Conservation (phyloP, 1,140 invertebrate genomes). For the Pararge aegeria region DNA sequence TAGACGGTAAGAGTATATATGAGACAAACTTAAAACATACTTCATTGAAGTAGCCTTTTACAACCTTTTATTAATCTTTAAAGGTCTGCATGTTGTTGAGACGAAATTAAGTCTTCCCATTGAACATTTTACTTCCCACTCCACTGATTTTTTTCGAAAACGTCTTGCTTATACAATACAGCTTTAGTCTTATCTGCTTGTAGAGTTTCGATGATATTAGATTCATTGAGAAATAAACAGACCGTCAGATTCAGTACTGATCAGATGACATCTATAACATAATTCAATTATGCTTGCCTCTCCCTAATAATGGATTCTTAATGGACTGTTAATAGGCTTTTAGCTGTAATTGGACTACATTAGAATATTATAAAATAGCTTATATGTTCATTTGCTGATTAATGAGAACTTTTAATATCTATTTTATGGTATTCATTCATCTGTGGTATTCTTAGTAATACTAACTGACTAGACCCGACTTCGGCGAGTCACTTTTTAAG, state of each 20-base stretch:
- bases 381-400: not conserved
- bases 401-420: not conserved
- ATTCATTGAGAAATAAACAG: not conserved
- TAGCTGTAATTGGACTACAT: not conserved
- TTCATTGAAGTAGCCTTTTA: not conserved
- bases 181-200: not conserved
- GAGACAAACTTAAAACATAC: not conserved
- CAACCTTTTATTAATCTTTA: not conserved
- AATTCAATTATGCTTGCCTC: not conserved
- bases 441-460: not conserved
- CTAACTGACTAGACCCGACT: no score
- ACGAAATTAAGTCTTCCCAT: not conserved
- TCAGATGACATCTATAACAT: not conserved
- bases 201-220: not conserved
- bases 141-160: not conserved
- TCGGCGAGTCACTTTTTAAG: no score
- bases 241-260: no score
- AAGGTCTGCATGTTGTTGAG: not conserved
- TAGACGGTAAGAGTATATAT: not conserved
- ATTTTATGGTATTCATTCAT: not conserved
- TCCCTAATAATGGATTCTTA: not conserved
- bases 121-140: not conserved
- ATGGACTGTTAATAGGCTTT: conserved; percentile 12
- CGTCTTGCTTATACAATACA: not conserved
- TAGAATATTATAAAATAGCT: not conserved